These are phyloP conservation scores for Silurus aristotelis DNA, from an alignment of 2,797 vertebrate species.

Conservation along the genomic window DNA sequence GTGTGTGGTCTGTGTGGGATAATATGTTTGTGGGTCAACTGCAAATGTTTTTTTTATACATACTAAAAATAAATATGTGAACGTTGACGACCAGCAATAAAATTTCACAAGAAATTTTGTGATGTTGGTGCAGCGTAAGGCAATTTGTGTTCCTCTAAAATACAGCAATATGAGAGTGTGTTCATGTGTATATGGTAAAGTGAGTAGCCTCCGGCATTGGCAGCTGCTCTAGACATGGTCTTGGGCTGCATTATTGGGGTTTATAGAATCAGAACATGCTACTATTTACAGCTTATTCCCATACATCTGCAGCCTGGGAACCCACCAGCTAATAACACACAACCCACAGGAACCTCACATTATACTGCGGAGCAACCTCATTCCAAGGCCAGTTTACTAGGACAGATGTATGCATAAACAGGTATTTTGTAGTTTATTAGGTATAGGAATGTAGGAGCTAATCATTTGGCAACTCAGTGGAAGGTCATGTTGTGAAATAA, in stretches of 20 bases:
- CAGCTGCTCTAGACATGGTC: slow-evolving; percentile 40
- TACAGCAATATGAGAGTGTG: slow-evolving; percentile 5
- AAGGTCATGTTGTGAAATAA: not conserved
- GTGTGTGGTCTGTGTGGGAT: not conserved
- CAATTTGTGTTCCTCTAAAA: not conserved
- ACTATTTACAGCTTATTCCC: slow-evolving; percentile 46
- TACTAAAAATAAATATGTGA: not conserved
- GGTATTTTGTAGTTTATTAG: not conserved
- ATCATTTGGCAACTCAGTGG: not conserved
- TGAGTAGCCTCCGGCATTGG: slow-evolving; percentile 32
- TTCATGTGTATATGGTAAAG: not conserved
- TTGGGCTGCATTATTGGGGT: slow-evolving; percentile 43
- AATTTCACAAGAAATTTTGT: not conserved
- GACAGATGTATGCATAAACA: not conserved
- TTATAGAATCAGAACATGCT: slow-evolving; percentile 29
- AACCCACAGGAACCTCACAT: slow-evolving; percentile 16
- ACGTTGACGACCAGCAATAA: not conserved
- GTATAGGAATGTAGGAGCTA: not conserved
- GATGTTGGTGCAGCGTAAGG: not conserved
- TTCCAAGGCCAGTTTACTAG: slow-evolving; percentile 26
- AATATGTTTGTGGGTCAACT: not conserved
- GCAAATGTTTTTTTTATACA: too few species aligned
- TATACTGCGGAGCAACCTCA: slow-evolving; percentile 35
- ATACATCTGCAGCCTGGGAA: slow-evolving; percentile 37
- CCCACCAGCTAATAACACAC: slow-evolving; percentile 42